phyloP scores from a whole-genome alignment of 2,113 vertebrate genomes.

The Coracopsis vasa region DNA sequence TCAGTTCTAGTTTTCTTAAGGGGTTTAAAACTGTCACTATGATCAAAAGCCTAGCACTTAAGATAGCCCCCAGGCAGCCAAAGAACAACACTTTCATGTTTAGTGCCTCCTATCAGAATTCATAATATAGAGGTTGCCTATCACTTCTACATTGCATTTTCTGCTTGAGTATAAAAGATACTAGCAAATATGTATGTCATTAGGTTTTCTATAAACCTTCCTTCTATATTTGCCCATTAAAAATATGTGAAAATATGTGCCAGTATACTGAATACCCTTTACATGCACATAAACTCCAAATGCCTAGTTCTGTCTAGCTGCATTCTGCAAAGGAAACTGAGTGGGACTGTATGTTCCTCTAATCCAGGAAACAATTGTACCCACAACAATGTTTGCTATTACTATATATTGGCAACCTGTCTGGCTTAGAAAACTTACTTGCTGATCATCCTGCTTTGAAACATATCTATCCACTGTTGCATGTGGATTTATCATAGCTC shows the following conservation, averaged over 20 bases:
- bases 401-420: background rate
- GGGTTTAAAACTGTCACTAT: conserved; percentile 66
- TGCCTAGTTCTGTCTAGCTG: background rate
- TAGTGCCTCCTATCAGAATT: conserved; percentile 48
- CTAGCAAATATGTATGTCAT: background rate
- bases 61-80: conserved; percentile 13
- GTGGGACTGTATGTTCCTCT: background rate
- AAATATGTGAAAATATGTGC: background rate
- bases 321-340: background rate
- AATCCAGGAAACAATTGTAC: background rate
- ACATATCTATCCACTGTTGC: background rate
- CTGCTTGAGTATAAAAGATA: background rate
- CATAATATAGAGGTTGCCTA: background rate
- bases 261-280: background rate
- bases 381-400: background rate
- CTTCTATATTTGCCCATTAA: background rate
- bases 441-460: background rate
- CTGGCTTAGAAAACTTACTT: background rate
- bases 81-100: conserved; percentile 50
- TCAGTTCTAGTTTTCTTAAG: conserved; percentile 61
- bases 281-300: background rate
- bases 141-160: background rate
- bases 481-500: background rate
- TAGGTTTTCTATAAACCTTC: background rate
- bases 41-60: conserved; percentile 67